Evolutionary conservation across 64 coral and sea anemone species (phyloP).

Genomic region (Stylophora pistillata): DNA sequence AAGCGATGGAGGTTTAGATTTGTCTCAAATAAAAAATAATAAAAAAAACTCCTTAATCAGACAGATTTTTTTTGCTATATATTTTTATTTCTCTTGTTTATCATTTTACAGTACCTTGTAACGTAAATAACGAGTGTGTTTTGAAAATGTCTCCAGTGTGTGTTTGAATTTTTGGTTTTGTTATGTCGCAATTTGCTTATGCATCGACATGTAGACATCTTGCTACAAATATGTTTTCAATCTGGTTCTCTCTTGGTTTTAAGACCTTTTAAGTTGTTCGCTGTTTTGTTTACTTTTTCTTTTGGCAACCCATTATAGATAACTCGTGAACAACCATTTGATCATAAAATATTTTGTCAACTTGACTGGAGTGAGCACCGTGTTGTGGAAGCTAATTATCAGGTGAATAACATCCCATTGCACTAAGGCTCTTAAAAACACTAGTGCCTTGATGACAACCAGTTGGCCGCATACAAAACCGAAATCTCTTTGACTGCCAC

Average conservation of each 20-base stretch:
- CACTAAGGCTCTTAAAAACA: neutral
- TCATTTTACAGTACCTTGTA: neutral
- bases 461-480: neutral
- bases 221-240: too few species aligned
- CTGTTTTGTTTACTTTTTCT: constrained; percentile 41
- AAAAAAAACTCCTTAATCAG: neutral
- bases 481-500: neutral
- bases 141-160: neutral
- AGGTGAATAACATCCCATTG: constrained; percentile 27
- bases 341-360: constrained; percentile 48
- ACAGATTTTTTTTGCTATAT: neutral
- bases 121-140: constrained; percentile 13
- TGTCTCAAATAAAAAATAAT: too few species aligned
- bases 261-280: neutral
- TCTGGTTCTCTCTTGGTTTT: neutral
- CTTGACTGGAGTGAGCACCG: neutral
- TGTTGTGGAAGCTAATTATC: constrained; percentile 13
- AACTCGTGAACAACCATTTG: constrained; percentile 35
- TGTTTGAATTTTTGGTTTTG: constrained; percentile 11
- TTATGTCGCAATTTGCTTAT: constrained; percentile 3
- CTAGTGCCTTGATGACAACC: constrained; percentile 13
- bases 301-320: constrained; percentile 14
- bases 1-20: too few species aligned
- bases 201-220: too few species aligned
- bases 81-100: constrained; percentile 11